These are phyloP conservation scores for Indri indri DNA, from an alignment of 2,113 vertebrate species.

Conservation along the genomic window DNA sequence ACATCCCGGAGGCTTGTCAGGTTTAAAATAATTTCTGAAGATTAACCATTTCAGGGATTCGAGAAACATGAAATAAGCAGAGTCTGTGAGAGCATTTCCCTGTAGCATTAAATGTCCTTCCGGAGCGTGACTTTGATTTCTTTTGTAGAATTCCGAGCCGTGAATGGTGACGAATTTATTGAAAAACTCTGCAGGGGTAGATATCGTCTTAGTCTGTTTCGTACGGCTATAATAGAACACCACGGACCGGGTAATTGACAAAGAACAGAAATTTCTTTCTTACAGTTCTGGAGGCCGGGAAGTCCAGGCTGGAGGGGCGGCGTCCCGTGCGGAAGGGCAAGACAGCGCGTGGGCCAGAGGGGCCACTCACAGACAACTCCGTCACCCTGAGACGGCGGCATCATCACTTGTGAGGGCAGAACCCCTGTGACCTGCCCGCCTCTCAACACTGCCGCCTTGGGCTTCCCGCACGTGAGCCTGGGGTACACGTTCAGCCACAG, in stretches of 20 bases:
- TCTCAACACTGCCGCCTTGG: too few species aligned
- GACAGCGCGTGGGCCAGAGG: neutral
- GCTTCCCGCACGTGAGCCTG: neutral
- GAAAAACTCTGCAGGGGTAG: neutral
- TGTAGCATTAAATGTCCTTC: fast-evolving
- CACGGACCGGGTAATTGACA: neutral
- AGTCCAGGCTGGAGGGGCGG: neutral
- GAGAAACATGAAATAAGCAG: neutral
- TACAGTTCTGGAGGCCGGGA: neutral
- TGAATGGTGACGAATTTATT: fast-evolving
- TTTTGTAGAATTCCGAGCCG: fast-evolving
- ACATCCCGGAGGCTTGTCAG: neutral
- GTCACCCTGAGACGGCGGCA: too few species aligned
- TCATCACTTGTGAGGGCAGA: fast-evolving
- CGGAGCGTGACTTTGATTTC: fast-evolving
- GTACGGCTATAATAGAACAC: neutral
- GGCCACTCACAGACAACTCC: neutral
- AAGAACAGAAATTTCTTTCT: neutral
- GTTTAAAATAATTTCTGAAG: neutral
- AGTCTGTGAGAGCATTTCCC: fast-evolving
- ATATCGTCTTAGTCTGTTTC: neutral
- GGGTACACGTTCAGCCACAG: neutral
- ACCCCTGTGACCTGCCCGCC: too few species aligned
- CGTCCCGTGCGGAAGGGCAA: too few species aligned
- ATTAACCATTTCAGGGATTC: neutral